Evolutionary conservation across 2,797 vertebrate species (phyloP), one percentile per base, ranked within the genome.

Genomic region (Buphagus erythrorhynchus): DNA sequence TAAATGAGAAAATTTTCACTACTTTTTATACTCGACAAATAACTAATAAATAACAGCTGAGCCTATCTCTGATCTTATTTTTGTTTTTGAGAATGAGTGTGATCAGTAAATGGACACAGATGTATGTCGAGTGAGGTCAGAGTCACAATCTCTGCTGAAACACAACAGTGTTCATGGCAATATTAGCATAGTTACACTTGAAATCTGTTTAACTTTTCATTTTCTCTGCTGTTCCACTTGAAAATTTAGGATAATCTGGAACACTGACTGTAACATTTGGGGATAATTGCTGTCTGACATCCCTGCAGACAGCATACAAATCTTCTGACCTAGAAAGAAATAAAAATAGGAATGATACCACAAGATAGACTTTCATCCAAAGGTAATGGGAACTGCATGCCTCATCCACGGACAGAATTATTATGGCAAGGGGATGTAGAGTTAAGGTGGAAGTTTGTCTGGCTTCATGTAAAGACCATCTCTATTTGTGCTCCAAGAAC

Each of bases 191-290:
- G 19, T 42, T 79, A 55, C 45, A 5, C 45, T 81, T 82, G 59
- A 76, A 66, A 51, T 68, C 63, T 76, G 13, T n/a, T 90, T 62
- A 69, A 57, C 25, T 77, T 61, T 54, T 71, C 45, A 73, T 55
- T 93, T 86, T 62, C 43, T 84, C 31, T 67, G 28, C 5, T 29
- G 28, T 93, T 88, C 36, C 25, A n/a, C 24, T 54, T 59, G 46
- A 65, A 94, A 95, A 90, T 79, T 91, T 82, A 87, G 84, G 48
- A n/a, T 92, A 87, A 92, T 95, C 82, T 46, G 31, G 88, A 90
- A 73, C 68, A 69, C 43, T 79, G 59, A 42, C 67, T 79, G 58
- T 71, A 86, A 85, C 36, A 26, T 73, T 84, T 3, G 5, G 63
- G 62, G 51, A 88, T 85, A 88, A 93, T 76, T 11, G 0, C 48